Percentiles rank a stretch among this genome's conserved stretches.
phyloP scores from a whole-genome alignment of 2,888 invertebrate species.

The Tenthredo distinguenda region DNA sequence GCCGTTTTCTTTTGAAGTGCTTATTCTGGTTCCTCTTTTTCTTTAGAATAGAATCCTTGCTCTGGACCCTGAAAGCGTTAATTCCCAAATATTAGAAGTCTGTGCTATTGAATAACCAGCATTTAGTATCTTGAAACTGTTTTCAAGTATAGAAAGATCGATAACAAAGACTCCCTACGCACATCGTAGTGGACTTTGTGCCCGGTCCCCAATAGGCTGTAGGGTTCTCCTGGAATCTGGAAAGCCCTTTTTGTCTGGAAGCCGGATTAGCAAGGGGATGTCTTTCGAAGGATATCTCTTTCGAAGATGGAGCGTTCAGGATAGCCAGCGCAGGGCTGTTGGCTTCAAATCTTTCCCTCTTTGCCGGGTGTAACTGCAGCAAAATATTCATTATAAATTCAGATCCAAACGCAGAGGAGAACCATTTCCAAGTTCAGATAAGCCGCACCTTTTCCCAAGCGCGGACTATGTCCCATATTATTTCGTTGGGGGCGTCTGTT shows the following conservation, averaged over 20 bases:
- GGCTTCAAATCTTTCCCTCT: slow-evolving; percentile 81
- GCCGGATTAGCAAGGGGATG: slow-evolving; percentile 89
- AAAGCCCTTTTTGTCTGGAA: slow-evolving; percentile 86
- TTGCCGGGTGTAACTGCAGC: slow-evolving; percentile 81
- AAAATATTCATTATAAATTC: neutral
- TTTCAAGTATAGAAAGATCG: neutral
- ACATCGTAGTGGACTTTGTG: slow-evolving; percentile 88
- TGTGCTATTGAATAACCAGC: neutral
- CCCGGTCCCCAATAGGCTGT: slow-evolving; percentile 95
- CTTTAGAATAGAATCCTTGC: slow-evolving; percentile 37
- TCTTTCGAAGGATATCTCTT: slow-evolving; percentile 79
- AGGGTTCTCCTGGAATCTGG: slow-evolving; percentile 94
- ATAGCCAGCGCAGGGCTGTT: slow-evolving; percentile 81
- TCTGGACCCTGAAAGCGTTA: slow-evolving; percentile 34
- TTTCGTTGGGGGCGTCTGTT: slow-evolving; percentile 91
- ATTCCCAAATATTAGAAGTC: neutral
- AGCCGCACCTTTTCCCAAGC: slow-evolving; percentile 84
- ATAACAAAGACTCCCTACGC: slow-evolving; percentile 66
- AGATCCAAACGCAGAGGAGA: neutral
- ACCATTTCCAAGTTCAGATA: neutral
- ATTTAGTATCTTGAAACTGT: neutral
- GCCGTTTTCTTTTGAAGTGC: slow-evolving; percentile 22
- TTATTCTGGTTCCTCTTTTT: slow-evolving; percentile 46
- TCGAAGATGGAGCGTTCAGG: slow-evolving; percentile 79
- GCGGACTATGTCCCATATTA: slow-evolving; percentile 96